Evolutionary conservation across 2,113 vertebrate genomes (phyloP).

Genomic region (Columbina picui): DNA sequence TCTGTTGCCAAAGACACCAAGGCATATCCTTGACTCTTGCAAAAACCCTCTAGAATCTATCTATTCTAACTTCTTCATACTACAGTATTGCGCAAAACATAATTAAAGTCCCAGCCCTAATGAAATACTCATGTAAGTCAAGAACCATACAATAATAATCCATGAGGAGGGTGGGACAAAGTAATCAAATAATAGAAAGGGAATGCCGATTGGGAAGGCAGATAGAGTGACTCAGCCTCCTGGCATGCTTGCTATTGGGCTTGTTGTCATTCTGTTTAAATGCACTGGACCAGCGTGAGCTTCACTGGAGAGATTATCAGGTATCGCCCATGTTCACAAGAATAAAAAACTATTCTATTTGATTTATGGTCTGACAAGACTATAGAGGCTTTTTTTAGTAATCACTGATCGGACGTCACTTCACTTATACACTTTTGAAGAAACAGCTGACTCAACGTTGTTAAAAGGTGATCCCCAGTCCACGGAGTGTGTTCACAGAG

Average conservation of each 20-base stretch:
- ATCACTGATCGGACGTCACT: not conserved
- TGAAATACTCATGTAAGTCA: not conserved
- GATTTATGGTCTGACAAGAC: not conserved
- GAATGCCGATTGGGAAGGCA: conserved; percentile 17
- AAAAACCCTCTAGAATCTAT: not conserved
- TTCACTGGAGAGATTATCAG: not conserved
- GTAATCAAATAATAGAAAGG: conserved; percentile 51
- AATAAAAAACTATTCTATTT: not conserved
- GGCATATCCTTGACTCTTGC: not conserved
- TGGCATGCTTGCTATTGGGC: not conserved
- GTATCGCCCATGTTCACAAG: not conserved
- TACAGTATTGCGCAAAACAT: not conserved
- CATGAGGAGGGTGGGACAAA: conserved; percentile 10
- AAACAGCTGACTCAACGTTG: not conserved
- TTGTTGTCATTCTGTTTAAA: conserved; percentile 8
- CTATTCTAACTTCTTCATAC: not conserved
- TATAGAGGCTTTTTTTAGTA: not conserved
- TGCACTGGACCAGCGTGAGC: not conserved
- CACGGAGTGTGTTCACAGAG: accelerated
- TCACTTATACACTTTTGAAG: not conserved
- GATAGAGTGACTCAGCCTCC: conserved; percentile 12
- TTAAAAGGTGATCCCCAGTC: not conserved
- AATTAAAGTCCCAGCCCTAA: conserved; percentile 27
- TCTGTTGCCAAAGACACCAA: not conserved
- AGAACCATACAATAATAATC: not conserved